Evolutionary conservation across 2,888 invertebrate species (phyloP).

Genomic region (Gnatocerus cornutus): DNA sequence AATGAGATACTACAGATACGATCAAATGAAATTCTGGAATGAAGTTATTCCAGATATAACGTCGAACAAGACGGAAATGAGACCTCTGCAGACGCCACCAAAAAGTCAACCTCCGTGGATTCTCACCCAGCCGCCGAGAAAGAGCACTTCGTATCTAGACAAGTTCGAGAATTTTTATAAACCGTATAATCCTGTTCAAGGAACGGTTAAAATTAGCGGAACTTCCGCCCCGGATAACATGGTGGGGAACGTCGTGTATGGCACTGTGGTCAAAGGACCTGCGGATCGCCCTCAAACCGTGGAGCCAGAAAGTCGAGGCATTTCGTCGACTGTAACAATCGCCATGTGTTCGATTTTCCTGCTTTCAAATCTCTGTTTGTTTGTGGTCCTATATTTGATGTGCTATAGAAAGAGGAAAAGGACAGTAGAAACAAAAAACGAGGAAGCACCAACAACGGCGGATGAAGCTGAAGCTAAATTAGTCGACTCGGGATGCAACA

Average conservation of each 20-base stretch:
- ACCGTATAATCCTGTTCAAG: constrained; percentile 48
- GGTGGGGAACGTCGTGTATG: constrained; percentile 54
- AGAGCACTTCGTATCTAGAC: constrained; percentile 51
- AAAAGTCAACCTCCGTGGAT: constrained; percentile 60
- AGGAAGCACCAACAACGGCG: constrained; percentile 67
- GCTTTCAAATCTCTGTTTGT: constrained; percentile 81
- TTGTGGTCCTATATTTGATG: constrained; percentile 80
- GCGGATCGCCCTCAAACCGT: constrained; percentile 50
- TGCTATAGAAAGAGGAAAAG: constrained; percentile 74
- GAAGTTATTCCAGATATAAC: constrained; percentile 84
- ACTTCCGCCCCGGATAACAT: constrained; percentile 55
- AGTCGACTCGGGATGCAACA: constrained; percentile 72
- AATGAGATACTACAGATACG: constrained; percentile 83
- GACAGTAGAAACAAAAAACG: constrained; percentile 72
- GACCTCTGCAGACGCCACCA: constrained; percentile 32
- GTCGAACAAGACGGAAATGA: constrained; percentile 67
- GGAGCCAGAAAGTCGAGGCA: constrained; percentile 62
- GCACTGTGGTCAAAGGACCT: constrained; percentile 69
- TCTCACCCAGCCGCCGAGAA: constrained; percentile 40
- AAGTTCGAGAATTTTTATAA: constrained; percentile 57
- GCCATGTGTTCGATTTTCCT: constrained; percentile 83
- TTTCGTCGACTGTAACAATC: constrained; percentile 76
- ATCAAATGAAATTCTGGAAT: constrained; percentile 89
- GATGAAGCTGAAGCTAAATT: constrained; percentile 43
- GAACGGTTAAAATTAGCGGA: constrained; percentile 51